These are phyloP conservation scores for Tetramorium parvispinum DNA, from an alignment of 1,140 invertebrate genomes.

Conservation along the genomic window DNA sequence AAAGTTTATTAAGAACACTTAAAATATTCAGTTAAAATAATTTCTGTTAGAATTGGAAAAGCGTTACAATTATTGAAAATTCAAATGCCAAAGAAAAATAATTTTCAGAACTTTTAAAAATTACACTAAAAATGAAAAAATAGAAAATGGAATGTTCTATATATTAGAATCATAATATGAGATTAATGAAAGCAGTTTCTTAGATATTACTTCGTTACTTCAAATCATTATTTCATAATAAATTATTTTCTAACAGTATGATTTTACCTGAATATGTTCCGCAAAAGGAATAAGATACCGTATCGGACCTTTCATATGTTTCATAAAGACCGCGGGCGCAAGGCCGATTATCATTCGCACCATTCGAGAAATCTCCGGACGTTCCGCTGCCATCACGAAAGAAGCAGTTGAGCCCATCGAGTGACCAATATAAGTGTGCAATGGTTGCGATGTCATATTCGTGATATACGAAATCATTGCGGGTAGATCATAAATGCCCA, in stretches of 20 bases:
- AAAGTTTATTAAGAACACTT: no score
- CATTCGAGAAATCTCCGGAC: constrained; percentile 84
- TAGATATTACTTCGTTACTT: neutral
- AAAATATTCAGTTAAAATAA: neutral
- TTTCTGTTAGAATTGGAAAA: neutral
- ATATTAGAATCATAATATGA: neutral
- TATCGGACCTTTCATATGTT: constrained; percentile 90
- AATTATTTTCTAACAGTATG: neutral
- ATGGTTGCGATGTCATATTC: constrained; percentile 58
- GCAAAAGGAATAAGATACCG: constrained; percentile 87
- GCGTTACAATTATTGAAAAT: no score
- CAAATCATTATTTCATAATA: neutral
- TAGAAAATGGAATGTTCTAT: neutral
- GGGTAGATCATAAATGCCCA: constrained; percentile 88
- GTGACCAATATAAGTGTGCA: constrained; percentile 86
- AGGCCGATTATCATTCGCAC: constrained; percentile 88
- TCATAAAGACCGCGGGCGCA: constrained; percentile 91
- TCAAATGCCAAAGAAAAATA: no score
- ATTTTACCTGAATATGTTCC: constrained; percentile 83
- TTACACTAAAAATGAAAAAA: neutral
- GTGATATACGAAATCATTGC: constrained; percentile 86
- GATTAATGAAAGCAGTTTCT: neutral
- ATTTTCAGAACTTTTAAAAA: neutral
- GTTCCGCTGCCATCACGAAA: constrained; percentile 87
- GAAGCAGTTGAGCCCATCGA: constrained; percentile 89